Conservation (phyloP, 2,888 invertebrate genomes). For the Bruchidius siliquastri region DNA sequence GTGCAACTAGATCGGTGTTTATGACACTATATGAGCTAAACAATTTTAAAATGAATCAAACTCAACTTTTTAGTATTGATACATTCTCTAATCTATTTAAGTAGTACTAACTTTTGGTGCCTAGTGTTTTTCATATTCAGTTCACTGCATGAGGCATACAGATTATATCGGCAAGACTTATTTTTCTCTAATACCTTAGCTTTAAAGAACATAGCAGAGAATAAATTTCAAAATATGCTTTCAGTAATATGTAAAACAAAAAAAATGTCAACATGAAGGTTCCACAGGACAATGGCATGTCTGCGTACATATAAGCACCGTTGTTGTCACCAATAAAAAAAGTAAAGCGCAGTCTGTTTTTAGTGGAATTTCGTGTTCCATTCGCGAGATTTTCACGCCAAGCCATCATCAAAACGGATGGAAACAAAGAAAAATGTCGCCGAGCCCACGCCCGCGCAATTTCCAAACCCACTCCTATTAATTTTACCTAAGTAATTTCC, state of each 20-base stretch:
- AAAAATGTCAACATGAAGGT: background rate
- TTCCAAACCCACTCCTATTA: conserved; percentile 12
- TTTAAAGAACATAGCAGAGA: too few species aligned
- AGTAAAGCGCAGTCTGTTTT: background rate
- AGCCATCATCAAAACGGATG: conserved; percentile 10
- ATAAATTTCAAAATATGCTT: too few species aligned
- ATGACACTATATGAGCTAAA: too few species aligned
- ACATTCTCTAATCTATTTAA: too few species aligned
- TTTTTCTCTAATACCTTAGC: too few species aligned
- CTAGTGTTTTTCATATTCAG: too few species aligned
- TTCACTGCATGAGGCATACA: too few species aligned
- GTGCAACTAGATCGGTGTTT: too few species aligned
- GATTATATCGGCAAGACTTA: too few species aligned
- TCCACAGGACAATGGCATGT: background rate
- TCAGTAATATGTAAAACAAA: background rate
- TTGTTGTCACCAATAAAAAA: conserved; percentile 3
- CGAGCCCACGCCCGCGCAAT: conserved; percentile 6
- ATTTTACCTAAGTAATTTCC: conserved; percentile 14
- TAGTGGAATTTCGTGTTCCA: background rate
- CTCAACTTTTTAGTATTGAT: too few species aligned
- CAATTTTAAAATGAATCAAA: too few species aligned
- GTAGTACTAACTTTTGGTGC: too few species aligned
- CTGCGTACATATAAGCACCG: background rate
- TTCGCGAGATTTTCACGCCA: background rate
- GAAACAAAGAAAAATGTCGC: conserved; percentile 11